These are phyloP conservation scores for Gambusia holbrooki DNA, from an alignment of 2,113 vertebrate species.

Conservation along the genomic window DNA sequence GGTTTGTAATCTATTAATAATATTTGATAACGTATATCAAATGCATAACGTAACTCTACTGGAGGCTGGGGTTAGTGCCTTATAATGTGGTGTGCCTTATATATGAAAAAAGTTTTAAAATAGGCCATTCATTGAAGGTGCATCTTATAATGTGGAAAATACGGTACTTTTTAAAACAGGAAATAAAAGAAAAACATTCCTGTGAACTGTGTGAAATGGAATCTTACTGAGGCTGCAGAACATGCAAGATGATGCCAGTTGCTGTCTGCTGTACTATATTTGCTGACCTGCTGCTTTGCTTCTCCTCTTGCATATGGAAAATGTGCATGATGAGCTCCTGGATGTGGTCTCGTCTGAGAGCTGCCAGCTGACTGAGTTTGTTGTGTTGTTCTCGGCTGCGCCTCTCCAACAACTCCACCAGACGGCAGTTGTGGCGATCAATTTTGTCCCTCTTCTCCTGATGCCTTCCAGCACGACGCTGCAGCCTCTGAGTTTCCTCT, in stretches of 20 bases:
- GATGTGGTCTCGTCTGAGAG: constrained; percentile 84
- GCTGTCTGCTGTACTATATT: neutral
- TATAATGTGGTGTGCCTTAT: too few relatives aligned
- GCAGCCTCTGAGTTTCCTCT: constrained; percentile 91
- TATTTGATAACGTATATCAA: too few relatives aligned
- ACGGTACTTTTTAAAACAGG: too few relatives aligned
- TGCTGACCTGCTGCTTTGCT: constrained; percentile 85
- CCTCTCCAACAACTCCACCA: constrained; percentile 89
- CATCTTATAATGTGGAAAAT: too few relatives aligned
- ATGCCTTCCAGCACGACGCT: constrained; percentile 89
- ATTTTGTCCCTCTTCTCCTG: constrained; percentile 97
- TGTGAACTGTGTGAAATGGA: too few relatives aligned
- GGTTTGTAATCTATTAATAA: too few relatives aligned
- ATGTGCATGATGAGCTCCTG: constrained; percentile 92
- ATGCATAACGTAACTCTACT: too few relatives aligned
- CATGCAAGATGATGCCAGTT: neutral
- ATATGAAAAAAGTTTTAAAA: too few relatives aligned
- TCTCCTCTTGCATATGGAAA: constrained; percentile 92
- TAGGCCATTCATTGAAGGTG: too few relatives aligned
- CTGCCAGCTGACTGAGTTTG: constrained; percentile 83
- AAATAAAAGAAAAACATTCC: too few relatives aligned
- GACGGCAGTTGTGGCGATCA: constrained; percentile 88
- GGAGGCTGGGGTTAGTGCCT: too few relatives aligned
- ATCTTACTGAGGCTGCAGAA: too few relatives aligned
- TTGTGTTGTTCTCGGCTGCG: constrained; percentile 82